Base-by-base conservation (phyloP, 1,140 invertebrate genomes). In the Drosophila kurseongensis region DNA sequence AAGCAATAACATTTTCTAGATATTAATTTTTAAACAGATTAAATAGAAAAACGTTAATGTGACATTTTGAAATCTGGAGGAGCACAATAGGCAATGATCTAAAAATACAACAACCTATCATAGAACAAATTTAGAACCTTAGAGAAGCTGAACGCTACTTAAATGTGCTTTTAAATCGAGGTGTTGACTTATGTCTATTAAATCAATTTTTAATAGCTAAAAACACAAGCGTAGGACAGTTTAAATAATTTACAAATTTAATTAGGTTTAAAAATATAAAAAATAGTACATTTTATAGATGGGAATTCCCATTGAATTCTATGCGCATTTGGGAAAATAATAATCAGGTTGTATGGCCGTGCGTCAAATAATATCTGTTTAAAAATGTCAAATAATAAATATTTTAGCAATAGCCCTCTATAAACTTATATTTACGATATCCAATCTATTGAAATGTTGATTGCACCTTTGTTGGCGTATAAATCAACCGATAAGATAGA, bases 401-500 rank as follows among this genome's bases (percentile, higher is more conserved):
- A 71, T 36, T 42, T 23, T 41, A 42, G 40, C 12, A 36, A 27
- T 7, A 50, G 16, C 18, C n/a, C 9, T 0, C 10, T 12, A 71
- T 50, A 58, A 50, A 58, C 16, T 5, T 38, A 40, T 71, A 44
- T 58, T 50, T 71, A 48, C 18, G 36, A 56, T 29, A 58, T 58
- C 41, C 36, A 29, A 48, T 57, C 8, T 38, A 29, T 47, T 14
- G 63, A 48, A 68, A 18, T 61, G 58, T 44, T 48, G 63, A 67
- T 65, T 51, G 42, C 44, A 14, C 40, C n/a, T 27, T 16, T 14
- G 29, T 29, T 52, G 66, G 4, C 29, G 2, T 58, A 58, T 72
- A 72, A 72, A 72, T 72, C 66, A 71, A n/a, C 66, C 66, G 66
- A 72, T 72, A 58, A 72, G 65, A 71, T 72, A 48, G 18, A 71